A percentile compares a stretch with the other conserved stretches of the same genome.
phyloP scores from a whole-genome alignment of 2,797 vertebrate genomes.

The Clarias pachynema region DNA sequence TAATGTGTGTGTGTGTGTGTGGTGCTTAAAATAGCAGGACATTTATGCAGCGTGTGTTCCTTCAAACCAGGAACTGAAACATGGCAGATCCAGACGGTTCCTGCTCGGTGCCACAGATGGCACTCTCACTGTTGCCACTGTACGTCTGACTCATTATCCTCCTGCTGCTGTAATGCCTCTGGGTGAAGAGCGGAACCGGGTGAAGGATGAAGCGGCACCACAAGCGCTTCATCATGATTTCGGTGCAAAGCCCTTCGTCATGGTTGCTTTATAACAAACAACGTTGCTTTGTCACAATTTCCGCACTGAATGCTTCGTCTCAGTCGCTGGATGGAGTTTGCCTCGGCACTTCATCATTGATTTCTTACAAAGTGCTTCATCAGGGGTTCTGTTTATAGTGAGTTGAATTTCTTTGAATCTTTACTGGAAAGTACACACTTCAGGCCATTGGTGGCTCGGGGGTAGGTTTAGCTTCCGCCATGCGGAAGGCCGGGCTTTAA shows the following conservation, averaged over 20 bases:
- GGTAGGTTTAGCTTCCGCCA: too few relatives aligned
- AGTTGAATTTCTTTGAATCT: too few relatives aligned
- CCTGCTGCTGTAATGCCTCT: background rate
- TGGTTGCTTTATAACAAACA: background rate
- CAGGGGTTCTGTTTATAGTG: background rate
- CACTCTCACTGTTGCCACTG: background rate
- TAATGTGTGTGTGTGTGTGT: background rate
- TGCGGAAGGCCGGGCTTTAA: too few relatives aligned
- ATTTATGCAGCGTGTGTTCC: background rate
- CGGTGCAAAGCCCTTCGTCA: background rate
- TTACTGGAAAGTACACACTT: too few relatives aligned
- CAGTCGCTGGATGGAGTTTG: background rate
- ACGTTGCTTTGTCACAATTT: background rate
- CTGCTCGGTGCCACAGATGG: slow-evolving; percentile 4
- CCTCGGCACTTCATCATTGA: background rate
- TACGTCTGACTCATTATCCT: background rate
- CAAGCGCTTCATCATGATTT: background rate
- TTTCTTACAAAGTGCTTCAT: background rate
- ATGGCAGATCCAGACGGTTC: background rate
- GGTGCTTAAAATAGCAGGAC: background rate
- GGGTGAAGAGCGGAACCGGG: background rate
- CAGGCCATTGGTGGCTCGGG: too few relatives aligned
- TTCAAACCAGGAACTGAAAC: slow-evolving; percentile 2
- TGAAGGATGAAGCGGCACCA: background rate
- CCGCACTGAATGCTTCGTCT: background rate